phyloP scores from a whole-genome alignment of 2,888 invertebrate genomes.

The Bombyx huttoni region DNA sequence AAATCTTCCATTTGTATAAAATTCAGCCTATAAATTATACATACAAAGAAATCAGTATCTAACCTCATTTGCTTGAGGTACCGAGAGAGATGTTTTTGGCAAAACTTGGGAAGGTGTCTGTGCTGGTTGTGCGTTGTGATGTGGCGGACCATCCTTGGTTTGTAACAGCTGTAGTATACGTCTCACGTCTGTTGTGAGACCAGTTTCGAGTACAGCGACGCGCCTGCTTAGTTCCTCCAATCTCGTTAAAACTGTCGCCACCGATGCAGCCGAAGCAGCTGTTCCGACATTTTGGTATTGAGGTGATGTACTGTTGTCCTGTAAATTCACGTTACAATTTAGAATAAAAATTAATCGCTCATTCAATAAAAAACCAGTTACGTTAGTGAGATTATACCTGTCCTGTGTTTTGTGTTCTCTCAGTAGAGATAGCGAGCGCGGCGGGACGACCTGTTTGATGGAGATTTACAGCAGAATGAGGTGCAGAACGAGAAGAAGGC shows the following conservation, averaged over 20 bases:
- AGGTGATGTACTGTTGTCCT: conserved; percentile 57
- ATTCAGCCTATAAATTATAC: too few relatives aligned
- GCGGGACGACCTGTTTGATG: conserved; percentile 56
- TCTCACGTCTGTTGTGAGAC: conserved; percentile 81
- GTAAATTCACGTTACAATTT: conserved; percentile 11
- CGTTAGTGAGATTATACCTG: conserved; percentile 19
- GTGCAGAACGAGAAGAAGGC: conserved; percentile 59
- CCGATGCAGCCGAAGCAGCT: conserved; percentile 45
- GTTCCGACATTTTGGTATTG: conserved; percentile 62
- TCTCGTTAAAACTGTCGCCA: conserved; percentile 73
- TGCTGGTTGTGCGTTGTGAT: conserved; percentile 34
- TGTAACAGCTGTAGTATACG: conserved; percentile 79
- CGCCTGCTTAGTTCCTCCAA: conserved; percentile 79
- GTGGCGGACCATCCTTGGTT: conserved; percentile 39
- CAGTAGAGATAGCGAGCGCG: conserved; percentile 40
- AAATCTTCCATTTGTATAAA: too few relatives aligned
- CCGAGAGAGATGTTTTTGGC: conserved; percentile 53
- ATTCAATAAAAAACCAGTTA: background rate
- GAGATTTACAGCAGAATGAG: conserved; percentile 60
- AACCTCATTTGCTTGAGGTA: conserved; percentile 53
- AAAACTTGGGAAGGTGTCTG: conserved; percentile 52
- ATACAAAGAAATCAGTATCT: background rate
- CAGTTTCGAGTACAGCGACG: conserved; percentile 80
- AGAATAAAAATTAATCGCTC: background rate
- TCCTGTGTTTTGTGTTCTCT: conserved; percentile 36